Evolutionary conservation across 1,140 invertebrate species (phyloP).

Genomic region (Batillaria attramentaria): DNA sequence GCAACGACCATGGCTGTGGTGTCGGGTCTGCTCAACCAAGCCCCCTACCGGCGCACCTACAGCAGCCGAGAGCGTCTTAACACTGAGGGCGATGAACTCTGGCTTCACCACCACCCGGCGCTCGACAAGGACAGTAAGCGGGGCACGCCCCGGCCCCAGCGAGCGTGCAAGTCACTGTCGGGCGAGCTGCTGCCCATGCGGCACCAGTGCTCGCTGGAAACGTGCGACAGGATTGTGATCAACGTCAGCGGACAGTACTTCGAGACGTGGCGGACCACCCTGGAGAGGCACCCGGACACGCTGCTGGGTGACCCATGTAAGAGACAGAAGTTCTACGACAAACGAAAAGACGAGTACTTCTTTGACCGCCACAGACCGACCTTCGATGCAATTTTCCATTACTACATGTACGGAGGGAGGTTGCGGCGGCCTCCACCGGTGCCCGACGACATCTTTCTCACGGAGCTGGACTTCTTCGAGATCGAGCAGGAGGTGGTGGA

Average conservation of each 20-base stretch:
- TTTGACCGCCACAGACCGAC: constrained; percentile 72
- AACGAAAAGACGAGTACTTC: constrained; percentile 69
- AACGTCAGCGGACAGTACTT: constrained; percentile 99
- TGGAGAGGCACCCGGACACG: constrained; percentile 98
- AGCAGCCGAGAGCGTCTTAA: constrained; percentile 59
- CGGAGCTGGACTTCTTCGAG: constrained; percentile 70
- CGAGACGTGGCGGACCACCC: constrained; percentile 96
- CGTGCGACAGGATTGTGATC: constrained; percentile 83
- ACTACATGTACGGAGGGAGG: constrained; percentile 70
- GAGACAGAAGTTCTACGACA: constrained; percentile 68
- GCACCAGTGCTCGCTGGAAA: constrained; percentile 61
- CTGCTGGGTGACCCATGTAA: constrained; percentile 84
- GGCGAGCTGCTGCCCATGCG: constrained; percentile 46
- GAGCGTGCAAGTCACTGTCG: constrained; percentile 28
- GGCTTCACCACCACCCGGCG: constrained; percentile 46
- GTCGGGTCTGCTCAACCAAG: constrained; percentile 63
- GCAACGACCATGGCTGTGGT: constrained; percentile 54
- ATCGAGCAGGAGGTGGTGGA: constrained; percentile 68
- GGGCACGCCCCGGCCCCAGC: constrained; percentile 32
- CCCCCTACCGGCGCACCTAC: constrained; percentile 60
- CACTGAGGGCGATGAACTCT: constrained; percentile 50
- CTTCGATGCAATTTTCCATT: constrained; percentile 71
- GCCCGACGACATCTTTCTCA: constrained; percentile 70
- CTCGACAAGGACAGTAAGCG: constrained; percentile 36
- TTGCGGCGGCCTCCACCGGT: constrained; percentile 66